Evolutionary conservation across 2,797 vertebrate genomes (phyloP), one percentile per base, ranked within the genome.

Genomic region (Kryptopterus vitreolus): DNA sequence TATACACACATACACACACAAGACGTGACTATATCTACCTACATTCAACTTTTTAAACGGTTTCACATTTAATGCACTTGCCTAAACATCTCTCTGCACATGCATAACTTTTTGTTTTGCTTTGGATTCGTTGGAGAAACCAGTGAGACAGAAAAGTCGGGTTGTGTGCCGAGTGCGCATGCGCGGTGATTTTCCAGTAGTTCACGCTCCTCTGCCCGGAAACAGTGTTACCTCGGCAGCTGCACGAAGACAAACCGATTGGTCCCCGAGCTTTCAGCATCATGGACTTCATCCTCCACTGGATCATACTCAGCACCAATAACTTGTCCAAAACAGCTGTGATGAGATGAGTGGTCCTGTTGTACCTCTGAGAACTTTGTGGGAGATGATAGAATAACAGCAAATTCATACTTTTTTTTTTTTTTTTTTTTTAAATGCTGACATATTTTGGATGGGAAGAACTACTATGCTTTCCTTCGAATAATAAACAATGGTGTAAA

Each of bases 191-290:
- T 88, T 85, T 85, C 79, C 83, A 80, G 26, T 31, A 55, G 76
- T 69, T 68, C 35, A 43, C 71, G 75, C 48, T 84, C 78, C 82
- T 88, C 88, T 88, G 88, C 88, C 88, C 86, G 84, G 88, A 88
- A 87, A 87, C 88, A 88, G 81, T 33, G 82, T 77, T 38, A 81
- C 76, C 75, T 83, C 71, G 31, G 76, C 79, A 68, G 78, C 80
- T 80, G 80, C 70, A 75, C 79, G 65, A 81, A 68, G 76, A 57
- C 52, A 61, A 73, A 73, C 75, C 80, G 80, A 88, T 88, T 88
- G 87, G 87, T 86, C 81, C 81, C 52, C 29, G 7, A 58, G 78
- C 78, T 43, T 59, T 48, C 33, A 71, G 74, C 78, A 61, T 73
- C 78, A 53, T 24, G 22, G 33, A 61, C 55, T 16, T 52, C 48